Evolutionary conservation across 2,888 invertebrate species (phyloP).

Genomic region (Tenthredo notha): DNA sequence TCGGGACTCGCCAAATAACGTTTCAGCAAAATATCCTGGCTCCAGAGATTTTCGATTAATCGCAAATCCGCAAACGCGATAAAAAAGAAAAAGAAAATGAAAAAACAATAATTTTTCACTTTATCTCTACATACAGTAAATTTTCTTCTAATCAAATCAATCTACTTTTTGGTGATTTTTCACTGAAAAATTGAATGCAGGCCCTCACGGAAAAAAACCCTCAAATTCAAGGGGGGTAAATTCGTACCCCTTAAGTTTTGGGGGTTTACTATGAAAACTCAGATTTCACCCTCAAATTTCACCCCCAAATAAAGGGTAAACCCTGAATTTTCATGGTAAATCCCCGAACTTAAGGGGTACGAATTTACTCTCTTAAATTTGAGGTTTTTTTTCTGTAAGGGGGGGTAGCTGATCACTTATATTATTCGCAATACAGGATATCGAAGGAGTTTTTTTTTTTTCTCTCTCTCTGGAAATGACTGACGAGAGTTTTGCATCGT

Average conservation of each 20-base stretch:
- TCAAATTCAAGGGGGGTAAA: too few relatives aligned
- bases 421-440: neutral
- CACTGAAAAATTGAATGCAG: too few relatives aligned
- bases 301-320: too few relatives aligned
- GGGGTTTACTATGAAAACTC: too few relatives aligned
- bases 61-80: neutral
- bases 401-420: neutral
- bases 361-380: too few relatives aligned
- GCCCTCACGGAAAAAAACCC: too few relatives aligned
- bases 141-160: neutral
- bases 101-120: neutral
- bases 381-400: too few relatives aligned
- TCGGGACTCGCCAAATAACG: slow-evolving; percentile 42
- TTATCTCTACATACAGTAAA: neutral
- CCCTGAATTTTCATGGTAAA: too few relatives aligned
- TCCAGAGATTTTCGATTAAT: neutral
- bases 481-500: neutral
- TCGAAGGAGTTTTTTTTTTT: neutral
- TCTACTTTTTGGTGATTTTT: neutral
- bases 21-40: slow-evolving; percentile 6
- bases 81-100: neutral
- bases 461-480: neutral
- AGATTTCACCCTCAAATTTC: too few relatives aligned
- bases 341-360: too few relatives aligned
- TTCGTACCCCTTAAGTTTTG: too few relatives aligned